Evolutionary conservation across 2,888 invertebrate species (phyloP).

Genomic region (Vanessa cardui): DNA sequence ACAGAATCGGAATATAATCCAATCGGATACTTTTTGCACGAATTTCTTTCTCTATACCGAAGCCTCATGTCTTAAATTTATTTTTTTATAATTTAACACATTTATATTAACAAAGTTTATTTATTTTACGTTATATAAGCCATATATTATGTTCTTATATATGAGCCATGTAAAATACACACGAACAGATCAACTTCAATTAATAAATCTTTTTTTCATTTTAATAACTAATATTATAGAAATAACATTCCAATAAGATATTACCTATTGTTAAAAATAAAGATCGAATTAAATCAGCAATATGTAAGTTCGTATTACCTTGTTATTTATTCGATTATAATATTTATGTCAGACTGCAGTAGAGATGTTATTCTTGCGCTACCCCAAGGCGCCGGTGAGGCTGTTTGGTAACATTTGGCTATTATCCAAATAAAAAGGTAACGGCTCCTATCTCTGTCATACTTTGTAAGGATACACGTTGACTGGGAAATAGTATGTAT

Average conservation of each 20-base stretch:
- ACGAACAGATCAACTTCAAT: too few species aligned
- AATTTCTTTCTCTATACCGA: too few species aligned
- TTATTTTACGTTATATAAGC: too few species aligned
- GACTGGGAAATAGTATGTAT: neutral
- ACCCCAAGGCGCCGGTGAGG: constrained; percentile 13
- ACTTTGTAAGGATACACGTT: neutral
- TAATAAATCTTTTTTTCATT: too few species aligned
- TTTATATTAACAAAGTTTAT: too few species aligned
- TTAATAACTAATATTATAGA: too few species aligned
- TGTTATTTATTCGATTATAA: neutral
- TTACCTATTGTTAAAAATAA: neutral
- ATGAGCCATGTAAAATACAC: too few species aligned
- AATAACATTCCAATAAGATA: neutral
- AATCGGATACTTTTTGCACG: too few species aligned
- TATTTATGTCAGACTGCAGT: neutral
- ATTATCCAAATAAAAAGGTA: constrained; percentile 20
- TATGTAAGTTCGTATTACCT: neutral
- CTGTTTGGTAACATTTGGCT: constrained; percentile 25
- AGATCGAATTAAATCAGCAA: neutral
- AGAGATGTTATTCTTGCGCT: constrained; percentile 4
- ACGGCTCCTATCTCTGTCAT: neutral
- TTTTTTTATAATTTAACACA: too few species aligned
- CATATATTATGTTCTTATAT: too few species aligned
- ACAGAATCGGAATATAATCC: too few species aligned
- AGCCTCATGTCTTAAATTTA: too few species aligned